Conservation (phyloP, 2,113 vertebrate genomes). For the Thunnus thynnus region DNA sequence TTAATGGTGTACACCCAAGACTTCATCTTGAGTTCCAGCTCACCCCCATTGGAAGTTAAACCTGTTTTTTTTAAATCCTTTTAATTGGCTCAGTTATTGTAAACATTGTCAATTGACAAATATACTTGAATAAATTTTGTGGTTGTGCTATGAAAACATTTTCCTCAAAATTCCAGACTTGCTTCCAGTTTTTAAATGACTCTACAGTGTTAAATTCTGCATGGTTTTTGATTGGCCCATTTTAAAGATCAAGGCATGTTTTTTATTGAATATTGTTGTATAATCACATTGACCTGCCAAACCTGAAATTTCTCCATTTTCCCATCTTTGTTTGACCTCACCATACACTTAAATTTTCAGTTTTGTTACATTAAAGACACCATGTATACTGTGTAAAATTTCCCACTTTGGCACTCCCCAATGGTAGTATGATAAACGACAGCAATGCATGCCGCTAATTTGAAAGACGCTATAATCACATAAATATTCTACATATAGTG, state of each 20-base stretch:
- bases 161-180: background rate
- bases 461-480: background rate
- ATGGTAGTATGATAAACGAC: background rate
- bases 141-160: slow-evolving; percentile 15
- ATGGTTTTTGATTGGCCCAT: background rate
- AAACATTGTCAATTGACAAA: slow-evolving; percentile 23
- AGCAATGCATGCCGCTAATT: background rate
- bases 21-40: background rate
- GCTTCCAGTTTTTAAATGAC: background rate
- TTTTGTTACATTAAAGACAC: background rate
- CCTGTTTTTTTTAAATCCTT: background rate
- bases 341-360: background rate
- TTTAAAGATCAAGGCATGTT: slow-evolving; percentile 9
- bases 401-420: background rate
- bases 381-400: background rate
- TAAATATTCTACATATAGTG: background rate
- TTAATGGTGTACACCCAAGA: too few species aligned
- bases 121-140: slow-evolving; percentile 26
- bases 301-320: slow-evolving; percentile 11
- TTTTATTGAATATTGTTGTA: slow-evolving; percentile 42
- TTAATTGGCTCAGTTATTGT: background rate
- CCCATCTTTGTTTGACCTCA: background rate
- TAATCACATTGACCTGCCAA: slow-evolving; percentile 7
- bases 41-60: too few species aligned
- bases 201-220: background rate